Evolutionary conservation across 2,888 invertebrate species (phyloP).

Genomic region (Thecophora atra): DNA sequence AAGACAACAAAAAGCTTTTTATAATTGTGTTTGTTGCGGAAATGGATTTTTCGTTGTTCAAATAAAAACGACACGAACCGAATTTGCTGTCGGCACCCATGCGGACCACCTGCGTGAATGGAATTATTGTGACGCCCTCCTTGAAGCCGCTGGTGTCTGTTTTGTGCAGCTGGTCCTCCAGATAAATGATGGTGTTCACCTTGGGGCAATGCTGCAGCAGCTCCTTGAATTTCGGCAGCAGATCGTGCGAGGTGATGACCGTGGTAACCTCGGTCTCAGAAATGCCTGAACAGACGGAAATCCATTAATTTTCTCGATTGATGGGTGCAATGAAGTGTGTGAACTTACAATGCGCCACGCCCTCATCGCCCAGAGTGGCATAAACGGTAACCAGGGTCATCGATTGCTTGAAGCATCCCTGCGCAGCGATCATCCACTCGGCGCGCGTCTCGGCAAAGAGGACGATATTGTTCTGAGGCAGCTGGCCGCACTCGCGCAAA

Average conservation of each 20-base stretch:
- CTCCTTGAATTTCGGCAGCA: constrained; percentile 88
- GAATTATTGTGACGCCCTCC: constrained; percentile 75
- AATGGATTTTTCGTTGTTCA: background rate
- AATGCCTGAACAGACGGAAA: constrained; percentile 67
- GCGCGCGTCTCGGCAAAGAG: constrained; percentile 97
- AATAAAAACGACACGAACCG: too few relatives aligned
- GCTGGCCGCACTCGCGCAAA: constrained; percentile 80
- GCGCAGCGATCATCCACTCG: constrained; percentile 97
- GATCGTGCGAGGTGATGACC: constrained; percentile 91
- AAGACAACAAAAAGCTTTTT: constrained; percentile 41
- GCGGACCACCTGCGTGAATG: constrained; percentile 77
- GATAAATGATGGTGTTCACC: constrained; percentile 83
- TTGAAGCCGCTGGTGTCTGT: constrained; percentile 78
- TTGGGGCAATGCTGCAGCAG: constrained; percentile 77
- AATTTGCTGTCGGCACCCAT: constrained; percentile 69
- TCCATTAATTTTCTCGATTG: too few relatives aligned
- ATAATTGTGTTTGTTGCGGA: too few relatives aligned
- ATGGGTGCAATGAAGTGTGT: background rate
- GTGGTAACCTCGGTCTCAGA: constrained; percentile 95
- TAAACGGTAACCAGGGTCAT: constrained; percentile 97
- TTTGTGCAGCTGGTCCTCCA: constrained; percentile 85
- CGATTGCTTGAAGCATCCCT: constrained; percentile 94
- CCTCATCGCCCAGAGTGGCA: constrained; percentile 96
- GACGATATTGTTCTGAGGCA: constrained; percentile 79
- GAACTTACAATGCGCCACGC: constrained; percentile 83